phyloP scores from a whole-genome alignment of 1,140 invertebrate genomes.

The Drosophila nigrodunni region DNA sequence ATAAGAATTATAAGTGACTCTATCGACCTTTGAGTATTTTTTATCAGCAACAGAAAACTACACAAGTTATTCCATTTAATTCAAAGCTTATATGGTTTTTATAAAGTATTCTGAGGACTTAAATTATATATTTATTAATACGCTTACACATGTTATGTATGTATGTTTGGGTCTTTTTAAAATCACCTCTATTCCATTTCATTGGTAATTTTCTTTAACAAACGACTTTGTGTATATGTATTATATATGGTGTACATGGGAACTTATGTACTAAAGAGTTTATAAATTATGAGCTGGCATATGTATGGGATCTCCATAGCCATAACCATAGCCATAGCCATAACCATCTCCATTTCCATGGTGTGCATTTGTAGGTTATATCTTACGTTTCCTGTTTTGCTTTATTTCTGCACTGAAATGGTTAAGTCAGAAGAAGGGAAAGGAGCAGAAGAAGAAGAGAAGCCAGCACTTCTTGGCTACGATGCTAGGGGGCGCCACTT shows the following conservation, averaged over 20 bases:
- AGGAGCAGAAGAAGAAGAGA: neutral
- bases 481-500: conserved; percentile 58
- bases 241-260: neutral
- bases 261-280: conserved; percentile 3
- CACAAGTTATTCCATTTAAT: no score
- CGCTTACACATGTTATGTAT: no score
- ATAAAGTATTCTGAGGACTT: no score
- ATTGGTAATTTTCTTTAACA: neutral
- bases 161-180: neutral
- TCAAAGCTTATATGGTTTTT: no score
- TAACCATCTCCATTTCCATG: no score
- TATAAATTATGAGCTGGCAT: conserved; percentile 23
- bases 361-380: conserved; percentile 13
- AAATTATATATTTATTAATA: no score
- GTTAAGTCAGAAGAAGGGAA: neutral
- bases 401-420: neutral
- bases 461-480: conserved; percentile 36
- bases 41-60: no score
- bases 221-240: neutral
- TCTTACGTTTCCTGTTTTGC: conserved; percentile 31
- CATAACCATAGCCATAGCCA: no score
- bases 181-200: neutral
- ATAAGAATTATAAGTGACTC: no score
- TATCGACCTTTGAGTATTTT: no score
- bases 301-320: neutral